These are phyloP conservation scores for Saccopteryx leptura DNA, from an alignment of 2,113 vertebrate genomes.

Conservation along the genomic window DNA sequence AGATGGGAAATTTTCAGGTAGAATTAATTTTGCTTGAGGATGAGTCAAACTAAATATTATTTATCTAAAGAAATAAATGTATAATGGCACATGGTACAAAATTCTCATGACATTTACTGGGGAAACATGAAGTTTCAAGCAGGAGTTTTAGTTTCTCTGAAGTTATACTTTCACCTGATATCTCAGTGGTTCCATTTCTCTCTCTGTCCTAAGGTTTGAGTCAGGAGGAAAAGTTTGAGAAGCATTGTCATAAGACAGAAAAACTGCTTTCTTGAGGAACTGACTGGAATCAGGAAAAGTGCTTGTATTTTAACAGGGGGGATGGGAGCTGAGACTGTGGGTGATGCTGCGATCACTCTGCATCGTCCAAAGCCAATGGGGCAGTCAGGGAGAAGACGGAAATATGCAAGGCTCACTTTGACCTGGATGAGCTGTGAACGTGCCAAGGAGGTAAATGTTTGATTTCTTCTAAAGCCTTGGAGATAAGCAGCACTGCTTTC, in stretches of 20 bases:
- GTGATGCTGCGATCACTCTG: background rate
- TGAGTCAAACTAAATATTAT: background rate
- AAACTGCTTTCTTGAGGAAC: background rate
- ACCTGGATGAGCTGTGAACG: background rate
- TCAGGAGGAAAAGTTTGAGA: background rate
- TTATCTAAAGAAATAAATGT: background rate
- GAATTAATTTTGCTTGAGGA: background rate
- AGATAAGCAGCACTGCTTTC: background rate
- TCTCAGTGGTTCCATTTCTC: background rate
- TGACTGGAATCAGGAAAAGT: background rate
- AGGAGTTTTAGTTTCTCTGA: background rate
- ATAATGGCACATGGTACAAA: background rate
- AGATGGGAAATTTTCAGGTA: background rate
- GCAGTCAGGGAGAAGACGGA: background rate
- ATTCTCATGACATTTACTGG: background rate
- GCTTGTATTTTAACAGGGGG: background rate
- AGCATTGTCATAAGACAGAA: background rate
- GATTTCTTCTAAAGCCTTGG: background rate
- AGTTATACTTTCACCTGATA: too few species aligned
- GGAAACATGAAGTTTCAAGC: background rate
- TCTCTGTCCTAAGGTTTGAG: background rate
- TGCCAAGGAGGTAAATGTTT: background rate
- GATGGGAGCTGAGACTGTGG: background rate
- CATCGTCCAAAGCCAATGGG: fast-evolving
- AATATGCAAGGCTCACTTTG: background rate